These are phyloP conservation scores for Scaptomyza tumidula DNA, from an alignment of 2,888 invertebrate species.

Conservation along the genomic window DNA sequence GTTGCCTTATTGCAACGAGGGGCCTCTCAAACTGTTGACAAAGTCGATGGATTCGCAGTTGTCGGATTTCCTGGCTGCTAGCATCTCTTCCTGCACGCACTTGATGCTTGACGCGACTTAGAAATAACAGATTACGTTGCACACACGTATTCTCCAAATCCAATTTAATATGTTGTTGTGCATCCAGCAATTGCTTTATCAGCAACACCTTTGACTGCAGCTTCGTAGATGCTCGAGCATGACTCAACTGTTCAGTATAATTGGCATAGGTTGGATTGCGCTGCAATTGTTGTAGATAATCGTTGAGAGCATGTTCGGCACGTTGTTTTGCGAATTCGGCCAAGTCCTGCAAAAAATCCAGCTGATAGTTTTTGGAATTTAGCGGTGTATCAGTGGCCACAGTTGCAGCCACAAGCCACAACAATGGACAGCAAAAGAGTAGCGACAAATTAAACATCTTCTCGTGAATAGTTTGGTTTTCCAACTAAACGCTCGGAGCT, in stretches of 20 bases:
- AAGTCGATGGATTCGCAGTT: conserved; percentile 70
- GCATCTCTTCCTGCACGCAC: conserved; percentile 63
- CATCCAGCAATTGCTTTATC: conserved; percentile 76
- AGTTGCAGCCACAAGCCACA: conserved; percentile 20
- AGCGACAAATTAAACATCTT: conserved; percentile 51
- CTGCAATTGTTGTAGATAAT: conserved; percentile 60
- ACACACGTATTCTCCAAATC: conserved; percentile 57
- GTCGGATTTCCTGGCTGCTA: conserved; percentile 71
- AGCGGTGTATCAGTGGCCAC: conserved; percentile 22
- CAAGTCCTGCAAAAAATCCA: conserved; percentile 59
- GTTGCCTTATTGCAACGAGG: neutral
- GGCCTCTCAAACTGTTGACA: conserved; percentile 70
- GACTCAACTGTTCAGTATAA: conserved; percentile 47
- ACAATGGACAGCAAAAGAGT: conserved; percentile 13
- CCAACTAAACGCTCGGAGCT: conserved; percentile 41
- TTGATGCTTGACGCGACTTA: conserved; percentile 61
- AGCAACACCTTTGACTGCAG: conserved; percentile 71
- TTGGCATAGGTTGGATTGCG: conserved; percentile 36
- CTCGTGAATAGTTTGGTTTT: conserved; percentile 27
- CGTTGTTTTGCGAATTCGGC: conserved; percentile 41
- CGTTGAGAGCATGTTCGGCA: conserved; percentile 59
- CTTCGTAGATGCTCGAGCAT: conserved; percentile 38
- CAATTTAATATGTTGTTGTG: conserved; percentile 19
- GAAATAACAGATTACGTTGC: conserved; percentile 72
- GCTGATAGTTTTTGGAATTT: conserved; percentile 58